phyloP scores from a whole-genome alignment of 2,113 vertebrate species.

The Chionomys nivalis region DNA sequence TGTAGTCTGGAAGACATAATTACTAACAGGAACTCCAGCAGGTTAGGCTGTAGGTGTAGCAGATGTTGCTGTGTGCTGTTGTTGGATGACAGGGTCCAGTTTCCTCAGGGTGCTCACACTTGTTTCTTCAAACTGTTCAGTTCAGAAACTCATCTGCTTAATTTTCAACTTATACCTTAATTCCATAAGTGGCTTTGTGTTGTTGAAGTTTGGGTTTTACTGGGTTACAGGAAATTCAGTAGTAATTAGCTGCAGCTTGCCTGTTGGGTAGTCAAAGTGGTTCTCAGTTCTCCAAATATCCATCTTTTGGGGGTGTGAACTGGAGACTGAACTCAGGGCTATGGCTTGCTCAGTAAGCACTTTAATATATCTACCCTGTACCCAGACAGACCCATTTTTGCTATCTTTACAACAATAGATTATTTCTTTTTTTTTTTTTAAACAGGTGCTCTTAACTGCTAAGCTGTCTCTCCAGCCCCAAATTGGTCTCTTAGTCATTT shows the following conservation, averaged over 20 bases:
- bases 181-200: constrained; percentile 55
- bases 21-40: constrained; percentile 63
- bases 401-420: background rate
- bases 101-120: constrained; percentile 76
- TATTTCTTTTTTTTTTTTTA: background rate
- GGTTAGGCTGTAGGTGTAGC: constrained; percentile 76
- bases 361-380: background rate
- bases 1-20: constrained; percentile 7
- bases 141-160: constrained; percentile 74
- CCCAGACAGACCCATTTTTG: background rate
- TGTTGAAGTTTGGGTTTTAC: constrained; percentile 69
- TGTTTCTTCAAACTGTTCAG: constrained; percentile 71
- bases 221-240: constrained; percentile 78
- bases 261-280: background rate
- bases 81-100: constrained; percentile 11
- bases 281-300: background rate
- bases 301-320: background rate
- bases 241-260: background rate
- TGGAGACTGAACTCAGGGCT: background rate
- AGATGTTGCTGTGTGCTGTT: background rate
- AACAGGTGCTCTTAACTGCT: too few species aligned
- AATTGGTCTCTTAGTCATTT: too few species aligned
- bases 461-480: too few species aligned
- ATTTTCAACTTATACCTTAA: constrained; percentile 61
- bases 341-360: background rate